Conservation (phyloP, 2,797 vertebrate species). For the Sparidentex hasta region DNA sequence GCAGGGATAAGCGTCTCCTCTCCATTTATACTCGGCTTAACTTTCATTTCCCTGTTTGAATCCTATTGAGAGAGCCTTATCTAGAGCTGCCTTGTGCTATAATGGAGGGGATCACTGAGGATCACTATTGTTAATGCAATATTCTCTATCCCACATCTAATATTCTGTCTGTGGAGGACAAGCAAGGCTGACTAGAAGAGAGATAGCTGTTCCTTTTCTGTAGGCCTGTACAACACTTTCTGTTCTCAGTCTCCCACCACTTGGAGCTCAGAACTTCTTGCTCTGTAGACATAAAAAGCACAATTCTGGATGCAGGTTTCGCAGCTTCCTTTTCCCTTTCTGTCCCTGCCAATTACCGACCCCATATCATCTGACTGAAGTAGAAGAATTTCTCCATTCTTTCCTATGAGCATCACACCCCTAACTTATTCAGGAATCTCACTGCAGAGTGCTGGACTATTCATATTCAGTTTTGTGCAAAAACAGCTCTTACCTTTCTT, state of each 20-base stretch:
- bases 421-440: slow-evolving; percentile 6
- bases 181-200: slow-evolving; percentile 9
- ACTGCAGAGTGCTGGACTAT: slow-evolving; percentile 4
- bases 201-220: slow-evolving; percentile 1
- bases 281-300: slow-evolving; percentile 16
- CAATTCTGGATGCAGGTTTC: slow-evolving; percentile 4
- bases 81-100: slow-evolving; percentile 4
- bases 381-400: neutral
- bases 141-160: slow-evolving; percentile 39
- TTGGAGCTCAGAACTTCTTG: slow-evolving; percentile 19
- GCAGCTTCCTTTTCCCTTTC: neutral
- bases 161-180: slow-evolving; percentile 38
- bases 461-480: slow-evolving; percentile 17
- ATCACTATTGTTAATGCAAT: slow-evolving; percentile 38
- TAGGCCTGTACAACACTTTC: slow-evolving; percentile 4
- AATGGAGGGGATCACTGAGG: slow-evolving; percentile 29
- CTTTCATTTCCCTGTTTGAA: slow-evolving; percentile 30
- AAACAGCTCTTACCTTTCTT: slow-evolving; percentile 3
- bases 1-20: neutral
- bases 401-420: neutral
- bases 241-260: slow-evolving; percentile 6
- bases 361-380: neutral
- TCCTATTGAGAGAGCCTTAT: slow-evolving; percentile 22
- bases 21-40: neutral
- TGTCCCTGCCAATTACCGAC: neutral